Evolutionary conservation across 1,140 invertebrate species (phyloP), one percentile per base, ranked within the genome.

Genomic region (Rhyacophila brunnea): DNA sequence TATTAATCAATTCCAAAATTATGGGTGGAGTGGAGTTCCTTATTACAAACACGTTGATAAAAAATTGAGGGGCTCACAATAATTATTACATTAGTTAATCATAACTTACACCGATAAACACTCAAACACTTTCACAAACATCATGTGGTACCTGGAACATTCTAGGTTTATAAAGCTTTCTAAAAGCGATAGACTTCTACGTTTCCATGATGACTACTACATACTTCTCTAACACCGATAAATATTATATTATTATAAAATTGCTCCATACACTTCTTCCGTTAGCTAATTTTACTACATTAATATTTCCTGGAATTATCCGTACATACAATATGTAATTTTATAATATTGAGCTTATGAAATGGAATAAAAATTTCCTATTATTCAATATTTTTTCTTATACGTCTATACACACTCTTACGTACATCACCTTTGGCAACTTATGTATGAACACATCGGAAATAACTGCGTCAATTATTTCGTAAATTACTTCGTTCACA

Each of bases 371-470:
- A 60, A 48, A 46, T 54, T 20, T 40, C 32, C 32, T 49, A 49
- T 49, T 49, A 13, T 49, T 49, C 20, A 34, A 49, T 34, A 20
- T 51, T 59, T 45, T 50, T 45, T 32, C 35, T 57, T 42, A 57
- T 28, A 13, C 6, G 7, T 32, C 46, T 45, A 63, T 52, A 18
- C 13, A 18, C 5, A 40, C 46, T 43, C 56, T 60, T 59, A 45
- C 60, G 44, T 55, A 32, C 61, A 59, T 63, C 62, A 64, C 62
- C 57, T 64, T 65, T 65, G 58, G 58, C 62, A 65, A 51, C 49
- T 47, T 47, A 58, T 65, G 58, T 47, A 58, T 65, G 62, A 60
- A 65, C 62, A 65, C 62, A 65, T 60, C 38, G 42, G 55, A 65
- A 44, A 44, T 34, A 34, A 15, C 5, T 40, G n/a, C 11, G 15